phyloP scores from a whole-genome alignment of 2,888 invertebrate species.

The Eristalinus sepulchralis region DNA sequence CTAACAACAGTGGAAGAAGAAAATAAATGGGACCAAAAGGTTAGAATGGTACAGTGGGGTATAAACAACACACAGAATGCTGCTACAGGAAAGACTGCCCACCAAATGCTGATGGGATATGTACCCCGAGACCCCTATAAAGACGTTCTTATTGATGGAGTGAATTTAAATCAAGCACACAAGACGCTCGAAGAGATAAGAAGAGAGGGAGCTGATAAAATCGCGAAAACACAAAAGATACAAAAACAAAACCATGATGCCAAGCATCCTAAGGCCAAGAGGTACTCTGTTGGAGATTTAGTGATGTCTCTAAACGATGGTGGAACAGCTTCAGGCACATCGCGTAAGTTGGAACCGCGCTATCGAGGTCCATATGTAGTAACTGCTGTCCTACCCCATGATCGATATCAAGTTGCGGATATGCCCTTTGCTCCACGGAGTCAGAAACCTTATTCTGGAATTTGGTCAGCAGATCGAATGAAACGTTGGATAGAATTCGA shows the following conservation, averaged over 20 bases:
- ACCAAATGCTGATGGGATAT: conserved; percentile 9
- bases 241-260: conserved; percentile 21
- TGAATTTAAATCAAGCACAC: background rate
- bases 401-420: no score
- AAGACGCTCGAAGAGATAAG: background rate
- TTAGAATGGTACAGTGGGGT: conserved; percentile 27
- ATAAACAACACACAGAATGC: conserved; percentile 9
- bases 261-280: conserved; percentile 11
- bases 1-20: conserved; percentile 11
- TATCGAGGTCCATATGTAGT: no score
- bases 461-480: conserved; percentile 9
- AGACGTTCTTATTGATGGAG: background rate
- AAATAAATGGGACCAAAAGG: conserved; percentile 7
- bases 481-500: conserved; percentile 20
- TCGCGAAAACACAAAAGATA: background rate
- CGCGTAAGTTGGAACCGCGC: background rate
- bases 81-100: background rate
- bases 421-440: no score
- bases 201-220: background rate
- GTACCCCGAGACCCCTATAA: background rate
- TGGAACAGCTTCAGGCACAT: conserved; percentile 7
- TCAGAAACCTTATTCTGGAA: no score
- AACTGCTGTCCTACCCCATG: no score
- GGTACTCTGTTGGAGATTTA: background rate
- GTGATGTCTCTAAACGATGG: conserved; percentile 28